Base-by-base conservation (phyloP, 1,140 invertebrate genomes). In the Bombus picipes region DNA sequence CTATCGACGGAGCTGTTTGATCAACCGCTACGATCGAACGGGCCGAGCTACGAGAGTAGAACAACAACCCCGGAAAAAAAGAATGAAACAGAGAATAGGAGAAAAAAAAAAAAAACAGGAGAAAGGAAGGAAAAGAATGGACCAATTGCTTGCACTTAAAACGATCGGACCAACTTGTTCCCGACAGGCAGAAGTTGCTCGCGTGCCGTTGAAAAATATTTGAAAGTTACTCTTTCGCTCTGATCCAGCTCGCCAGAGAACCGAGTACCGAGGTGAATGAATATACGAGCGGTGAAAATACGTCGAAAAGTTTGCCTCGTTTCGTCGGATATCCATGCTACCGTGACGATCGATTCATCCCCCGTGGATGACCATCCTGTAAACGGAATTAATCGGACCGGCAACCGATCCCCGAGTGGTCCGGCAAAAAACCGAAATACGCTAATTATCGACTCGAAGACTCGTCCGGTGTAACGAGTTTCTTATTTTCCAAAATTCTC, bases 121-220 rank as follows among this genome's bases (percentile, higher is more conserved):
- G 32, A 34, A 25, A 41, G 25, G 39, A 43, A 73, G 39, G 34
- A 73, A 53, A 77, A 77, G 75, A 37, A 62, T 37, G 25, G 34
- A 39, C 75, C 75, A 77, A 77, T 77, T 77, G 75, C 81, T 74
- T 22, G 57, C 81, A 66, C 71, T 82, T 82, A 65, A 65, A 65
- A 62, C 71, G 81, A 82, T 82, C 81, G 71, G 6, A 4, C 71
- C 81, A 82, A 75, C 71, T 75, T 75, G 81, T 75, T 82, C 34
- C 37, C 71, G 57, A 47, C 71, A 39, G 75, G 28, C 15, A 66
- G 57, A 37, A 75, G 81, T 75, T 66, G 57, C 25, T 75, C 81
- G 71, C 72, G 71, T 75, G 81, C 41, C 81, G 41, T 65, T 82
- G 59, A 75, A 74, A 82, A 82, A 75, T 82, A 75, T 75, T 72